A percentile compares a stretch with the other conserved stretches of the same genome.
Conservation (phyloP, 2,888 invertebrate genomes). For the Ypsolopha scabrella region DNA sequence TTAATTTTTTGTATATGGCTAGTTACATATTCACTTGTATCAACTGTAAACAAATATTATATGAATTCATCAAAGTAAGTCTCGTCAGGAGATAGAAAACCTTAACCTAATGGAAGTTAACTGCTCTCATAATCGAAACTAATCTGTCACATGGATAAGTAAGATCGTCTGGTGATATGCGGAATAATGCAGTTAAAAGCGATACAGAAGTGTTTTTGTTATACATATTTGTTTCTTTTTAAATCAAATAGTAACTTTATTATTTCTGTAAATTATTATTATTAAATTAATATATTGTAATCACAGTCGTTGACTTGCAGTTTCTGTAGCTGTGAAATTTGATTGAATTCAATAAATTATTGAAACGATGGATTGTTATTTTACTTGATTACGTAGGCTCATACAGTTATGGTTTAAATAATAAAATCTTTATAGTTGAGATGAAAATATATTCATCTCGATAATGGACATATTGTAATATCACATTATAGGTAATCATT, state of each 20-base stretch:
- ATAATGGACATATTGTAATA: constrained; percentile 25
- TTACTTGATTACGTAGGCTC: too few relatives aligned
- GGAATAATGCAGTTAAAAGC: too few relatives aligned
- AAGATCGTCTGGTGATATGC: too few relatives aligned
- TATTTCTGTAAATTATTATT: background rate
- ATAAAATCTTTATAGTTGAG: background rate
- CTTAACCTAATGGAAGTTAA: background rate
- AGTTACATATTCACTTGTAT: too few relatives aligned
- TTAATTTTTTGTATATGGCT: too few relatives aligned
- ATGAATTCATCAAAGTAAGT: too few relatives aligned
- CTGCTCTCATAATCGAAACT: too few relatives aligned
- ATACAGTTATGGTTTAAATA: too few relatives aligned
- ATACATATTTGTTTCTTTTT: constrained; percentile 7
- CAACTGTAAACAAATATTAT: too few relatives aligned
- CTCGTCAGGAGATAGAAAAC: too few relatives aligned
- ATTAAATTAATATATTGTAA: constrained; percentile 2
- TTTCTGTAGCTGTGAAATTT: constrained; percentile 20
- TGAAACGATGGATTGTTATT: constrained; percentile 3
- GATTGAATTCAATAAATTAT: constrained; percentile 16
- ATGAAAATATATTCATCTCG: constrained; percentile 1
- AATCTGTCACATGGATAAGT: too few relatives aligned
- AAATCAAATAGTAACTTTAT: background rate
- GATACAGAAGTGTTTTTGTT: constrained; percentile 1
- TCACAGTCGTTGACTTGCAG: background rate
- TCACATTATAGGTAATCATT: constrained; percentile 36